Percentiles rank a stretch among this genome's conserved stretches.
Evolutionary conservation across 1,140 invertebrate species (phyloP).

Genomic region (Palaemon carinicauda): DNA sequence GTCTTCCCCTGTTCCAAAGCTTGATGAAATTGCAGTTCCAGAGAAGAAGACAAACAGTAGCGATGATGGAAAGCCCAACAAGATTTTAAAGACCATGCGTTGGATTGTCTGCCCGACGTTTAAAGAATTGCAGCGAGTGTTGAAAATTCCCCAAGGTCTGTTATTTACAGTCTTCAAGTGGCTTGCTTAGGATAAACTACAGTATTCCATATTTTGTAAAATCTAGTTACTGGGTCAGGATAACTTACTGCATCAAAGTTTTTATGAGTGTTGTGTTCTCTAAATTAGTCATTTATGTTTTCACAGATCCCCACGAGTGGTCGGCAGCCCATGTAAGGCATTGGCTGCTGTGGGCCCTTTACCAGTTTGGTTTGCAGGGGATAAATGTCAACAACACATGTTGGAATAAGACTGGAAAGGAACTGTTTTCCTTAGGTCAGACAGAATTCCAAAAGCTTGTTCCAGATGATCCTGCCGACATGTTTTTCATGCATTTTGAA

Average conservation of each 20-base stretch:
- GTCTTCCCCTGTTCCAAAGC: not conserved
- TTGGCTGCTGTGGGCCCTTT: conserved; percentile 25
- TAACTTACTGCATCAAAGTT: not conserved
- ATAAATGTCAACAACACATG: not conserved
- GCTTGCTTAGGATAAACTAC: not conserved
- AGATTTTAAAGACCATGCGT: conserved; percentile 1
- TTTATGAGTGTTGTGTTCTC: not conserved
- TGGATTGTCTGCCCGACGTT: conserved; percentile 36
- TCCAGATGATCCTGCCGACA: conserved; percentile 13
- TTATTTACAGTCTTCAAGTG: not conserved
- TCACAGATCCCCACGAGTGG: conserved; percentile 28
- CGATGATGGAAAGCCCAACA: not conserved
- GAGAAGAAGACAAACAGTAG: no score
- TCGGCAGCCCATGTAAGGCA: not conserved
- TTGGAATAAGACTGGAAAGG: not conserved
- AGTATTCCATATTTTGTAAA: not conserved
- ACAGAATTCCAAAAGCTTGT: conserved; percentile 23
- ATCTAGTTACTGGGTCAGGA: not conserved
- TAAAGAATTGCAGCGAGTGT: conserved; percentile 17
- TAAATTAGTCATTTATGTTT: no score
- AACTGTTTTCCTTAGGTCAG: not conserved
- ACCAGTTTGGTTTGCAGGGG: conserved; percentile 5
- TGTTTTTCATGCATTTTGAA: conserved; percentile 42
- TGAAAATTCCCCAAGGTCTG: conserved; percentile 39
- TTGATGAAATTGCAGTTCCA: no score